phyloP scores from a whole-genome alignment of 1,140 invertebrate genomes.

The Kradibia gibbosae region DNA sequence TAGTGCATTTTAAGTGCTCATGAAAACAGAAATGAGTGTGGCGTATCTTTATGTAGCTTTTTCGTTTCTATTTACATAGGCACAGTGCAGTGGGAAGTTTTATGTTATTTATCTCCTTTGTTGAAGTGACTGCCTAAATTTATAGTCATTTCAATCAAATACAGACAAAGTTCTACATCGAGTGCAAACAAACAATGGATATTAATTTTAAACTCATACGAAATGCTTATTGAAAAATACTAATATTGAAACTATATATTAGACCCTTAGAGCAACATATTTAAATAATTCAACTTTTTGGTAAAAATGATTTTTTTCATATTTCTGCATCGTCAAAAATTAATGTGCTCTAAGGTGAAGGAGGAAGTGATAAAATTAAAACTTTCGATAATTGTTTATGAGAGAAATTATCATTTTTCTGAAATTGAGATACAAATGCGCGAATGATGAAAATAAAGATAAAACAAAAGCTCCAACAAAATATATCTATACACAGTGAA shows the following conservation, averaged over 20 bases:
- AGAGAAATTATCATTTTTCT: conserved; percentile 20
- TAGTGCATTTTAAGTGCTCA: conserved; percentile 52
- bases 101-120: conserved; percentile 13
- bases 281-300: not conserved
- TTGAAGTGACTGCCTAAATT: conserved; percentile 51
- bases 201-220: not conserved
- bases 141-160: conserved; percentile 25
- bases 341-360: conserved; percentile 46
- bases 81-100: conserved; percentile 47
- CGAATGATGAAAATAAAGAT: conserved; percentile 5
- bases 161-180: not conserved
- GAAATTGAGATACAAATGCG: conserved; percentile 4
- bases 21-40: conserved; percentile 62
- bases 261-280: not conserved
- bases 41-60: conserved; percentile 27
- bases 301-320: not conserved
- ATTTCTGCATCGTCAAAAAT: not conserved
- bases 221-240: not conserved
- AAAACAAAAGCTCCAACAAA: not conserved
- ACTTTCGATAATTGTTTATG: conserved; percentile 36
- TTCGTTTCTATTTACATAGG: conserved; percentile 61
- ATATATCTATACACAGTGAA: conserved; percentile 17
- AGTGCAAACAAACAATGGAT: conserved; percentile 13
- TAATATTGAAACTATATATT: too few relatives aligned
- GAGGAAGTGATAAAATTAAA: conserved; percentile 43